Base-by-base conservation (phyloP, 2,797 vertebrate species). In the Propithecus deckenii region DNA sequence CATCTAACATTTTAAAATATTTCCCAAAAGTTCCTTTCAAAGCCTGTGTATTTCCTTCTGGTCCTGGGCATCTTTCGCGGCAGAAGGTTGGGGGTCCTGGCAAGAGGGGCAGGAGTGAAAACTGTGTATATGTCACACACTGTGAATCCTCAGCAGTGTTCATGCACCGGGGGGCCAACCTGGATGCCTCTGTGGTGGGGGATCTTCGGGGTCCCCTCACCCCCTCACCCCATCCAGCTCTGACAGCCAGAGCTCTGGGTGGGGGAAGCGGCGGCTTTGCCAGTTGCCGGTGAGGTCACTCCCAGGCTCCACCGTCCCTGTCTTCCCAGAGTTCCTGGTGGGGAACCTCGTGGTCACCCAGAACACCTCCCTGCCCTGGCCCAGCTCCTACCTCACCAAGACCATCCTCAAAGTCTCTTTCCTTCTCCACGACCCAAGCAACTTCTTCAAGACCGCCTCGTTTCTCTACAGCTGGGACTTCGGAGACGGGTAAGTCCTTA, bases 401-500 rank as follows among this genome's bases (percentile, higher is more conserved):
- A 98, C 0, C 4, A 98, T 7, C 92, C 98, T 99, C 0, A 97
- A 98, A 94, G 98, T 99, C n/a, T 98, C 99, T 89, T 99, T 99
- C 97, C 97, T 99, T 86, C 98, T 99, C 75, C 99, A 98, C 0
- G 99, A 99, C 78, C 99, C 99, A 0, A 99, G 98, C 32, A 92
- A 98, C 97, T 99, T 99, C 96, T 99, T 99, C 97, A 98, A 98
- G 96, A 78, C 93, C 0, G 99, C 99, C 25, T 98, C 98, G 0
- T 99, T 99, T 97, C 98, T 98, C 90, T 99, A 99, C 85, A 99
- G 84, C 2, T 99, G 99, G 99, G 98, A 99, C 97, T 98, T 99
- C 18, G 99, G 99, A 88, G 99, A 99, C 0, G 99, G 99, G 99
- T 99, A 99, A 18, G 98, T 97, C 43, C 35, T 71, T 13, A 9